A percentile compares a stretch with the other conserved stretches of the same genome.
phyloP scores from a whole-genome alignment of 2,113 vertebrate species.

The Ancistrus triradiatus region DNA sequence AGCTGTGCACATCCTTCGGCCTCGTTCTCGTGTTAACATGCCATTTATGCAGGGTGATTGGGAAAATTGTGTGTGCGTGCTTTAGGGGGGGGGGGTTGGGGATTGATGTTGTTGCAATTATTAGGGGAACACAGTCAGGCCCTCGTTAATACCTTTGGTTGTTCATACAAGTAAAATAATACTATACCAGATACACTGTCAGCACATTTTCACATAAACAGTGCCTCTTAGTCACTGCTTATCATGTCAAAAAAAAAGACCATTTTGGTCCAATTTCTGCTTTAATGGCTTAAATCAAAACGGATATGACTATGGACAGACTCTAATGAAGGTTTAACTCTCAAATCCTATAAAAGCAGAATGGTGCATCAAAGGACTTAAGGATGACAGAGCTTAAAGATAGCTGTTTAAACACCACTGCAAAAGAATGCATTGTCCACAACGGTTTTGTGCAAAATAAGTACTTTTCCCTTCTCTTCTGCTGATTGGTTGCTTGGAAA shows the following conservation, averaged over 20 bases:
- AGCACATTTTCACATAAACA: no score
- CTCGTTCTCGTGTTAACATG: slow-evolving; percentile 3
- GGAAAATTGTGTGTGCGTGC: no score
- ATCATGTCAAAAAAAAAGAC: no score
- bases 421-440: not conserved
- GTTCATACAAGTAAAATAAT: no score
- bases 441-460: not conserved
- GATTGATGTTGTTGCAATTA: no score
- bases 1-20: not conserved
- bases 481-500: slow-evolving; percentile 27
- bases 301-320: slow-evolving; percentile 51
- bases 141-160: no score
- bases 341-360: slow-evolving; percentile 40
- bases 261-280: no score
- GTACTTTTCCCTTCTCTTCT: not conserved
- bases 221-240: no score
- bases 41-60: not conserved
- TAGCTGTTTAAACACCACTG: not conserved
- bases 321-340: slow-evolving; percentile 26
- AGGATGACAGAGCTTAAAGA: no score
- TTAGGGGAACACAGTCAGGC: no score
- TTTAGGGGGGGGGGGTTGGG: no score
- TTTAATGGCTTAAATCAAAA: slow-evolving; percentile 46
- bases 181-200: no score
- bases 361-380: slow-evolving; percentile 25